Evolutionary conservation across 2,113 vertebrate species (phyloP).

Genomic region (Cercopithecus mona): DNA sequence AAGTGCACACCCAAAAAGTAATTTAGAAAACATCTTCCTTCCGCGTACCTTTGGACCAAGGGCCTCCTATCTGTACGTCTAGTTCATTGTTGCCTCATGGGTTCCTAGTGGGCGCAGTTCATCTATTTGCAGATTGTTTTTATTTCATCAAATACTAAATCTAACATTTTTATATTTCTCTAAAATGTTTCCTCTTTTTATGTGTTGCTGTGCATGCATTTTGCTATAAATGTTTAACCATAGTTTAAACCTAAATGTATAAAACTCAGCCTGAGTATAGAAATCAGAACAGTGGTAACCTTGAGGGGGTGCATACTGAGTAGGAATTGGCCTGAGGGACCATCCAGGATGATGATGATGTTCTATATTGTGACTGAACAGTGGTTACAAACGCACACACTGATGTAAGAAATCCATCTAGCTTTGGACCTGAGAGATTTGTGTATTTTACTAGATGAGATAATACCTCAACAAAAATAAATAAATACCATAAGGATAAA

Average conservation of each 20-base stretch:
- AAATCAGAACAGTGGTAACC: neutral
- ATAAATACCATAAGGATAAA: neutral
- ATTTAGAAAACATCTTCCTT: neutral
- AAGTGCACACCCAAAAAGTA: neutral
- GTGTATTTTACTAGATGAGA: neutral
- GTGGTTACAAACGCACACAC: accelerated
- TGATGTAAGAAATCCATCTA: too few species aligned
- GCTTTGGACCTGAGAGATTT: neutral
- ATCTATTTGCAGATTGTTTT: neutral
- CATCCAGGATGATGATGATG: neutral
- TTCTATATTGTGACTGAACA: neutral
- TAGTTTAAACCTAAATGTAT: neutral
- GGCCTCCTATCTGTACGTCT: neutral
- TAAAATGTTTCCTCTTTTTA: neutral
- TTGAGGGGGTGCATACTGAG: neutral
- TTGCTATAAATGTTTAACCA: neutral
- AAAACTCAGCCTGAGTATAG: neutral
- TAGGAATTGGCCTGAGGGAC: neutral
- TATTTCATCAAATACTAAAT: neutral
- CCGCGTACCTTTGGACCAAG: neutral
- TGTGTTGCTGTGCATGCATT: neutral
- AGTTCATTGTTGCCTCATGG: neutral
- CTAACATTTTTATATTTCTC: neutral
- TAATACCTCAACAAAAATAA: neutral
- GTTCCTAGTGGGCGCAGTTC: neutral